Base-by-base conservation (phyloP, 2,888 invertebrate genomes). In the Tenthredo amoena region DNA sequence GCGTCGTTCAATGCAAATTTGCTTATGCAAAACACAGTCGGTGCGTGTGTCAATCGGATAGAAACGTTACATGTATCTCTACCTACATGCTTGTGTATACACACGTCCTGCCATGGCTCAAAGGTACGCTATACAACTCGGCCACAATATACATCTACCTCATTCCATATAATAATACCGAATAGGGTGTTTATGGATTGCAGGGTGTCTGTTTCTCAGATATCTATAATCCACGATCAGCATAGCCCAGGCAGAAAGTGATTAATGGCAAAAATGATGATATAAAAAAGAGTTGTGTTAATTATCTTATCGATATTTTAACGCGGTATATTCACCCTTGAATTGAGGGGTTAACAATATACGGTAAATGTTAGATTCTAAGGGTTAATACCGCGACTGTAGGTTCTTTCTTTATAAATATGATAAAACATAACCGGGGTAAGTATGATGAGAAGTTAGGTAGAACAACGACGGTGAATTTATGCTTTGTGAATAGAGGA, bases 1-100 rank as follows among this genome's bases (percentile, higher is more conserved):
- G 88, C 88, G 86, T 86, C 88, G 89, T 89, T 89, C 90, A 87
- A 91, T 91, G 91, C 89, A 91, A 91, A 91, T 91, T 90, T 89
- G 87, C 86, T 87, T 86, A 86, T 82, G 88, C 88, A 88, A 89
- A 90, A 90, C 86, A 88, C 90, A 87, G 89, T 90, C 88, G 89
- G 88, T 87, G 88, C 87, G 87, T 81, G 62, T 81, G 81, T 81
- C 81, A 81, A 62, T 81, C 81, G 81, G 81, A 81, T 81, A 81
- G 81, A 58, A 62, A 81, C 81, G 37, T 40, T 81, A 37, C 37
- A 55, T 77, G 31, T 47, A 47, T 12, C 47, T 47, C 12, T 7
- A 40, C 47, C 12, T 15, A 81, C 62, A 26, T 37, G 21, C 21
- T 50, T 62, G 9, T 81, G 40, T 62, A 62, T 21, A 77, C 77